Evolutionary conservation across 2,888 invertebrate species (phyloP), one percentile per base, ranked within the genome.

Genomic region (Platycheirus rosarum): DNA sequence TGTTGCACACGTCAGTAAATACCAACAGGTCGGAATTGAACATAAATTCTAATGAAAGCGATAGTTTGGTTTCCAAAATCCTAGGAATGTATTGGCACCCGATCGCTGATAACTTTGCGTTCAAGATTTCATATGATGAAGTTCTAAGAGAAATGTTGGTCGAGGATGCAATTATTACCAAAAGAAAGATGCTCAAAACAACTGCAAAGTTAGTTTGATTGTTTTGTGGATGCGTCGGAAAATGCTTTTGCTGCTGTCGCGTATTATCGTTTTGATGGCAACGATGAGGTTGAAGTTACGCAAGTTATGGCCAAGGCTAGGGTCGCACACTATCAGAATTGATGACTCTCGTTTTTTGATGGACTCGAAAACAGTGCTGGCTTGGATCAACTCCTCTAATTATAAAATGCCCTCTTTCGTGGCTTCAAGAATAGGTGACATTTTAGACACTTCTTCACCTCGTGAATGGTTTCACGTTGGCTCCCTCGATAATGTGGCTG

Each of bases 101-200:
- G 9, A 18, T 18, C 1, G 18, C 44, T 8, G 44, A 18, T 11
- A 2, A 20, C 18, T 44, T 44, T 4, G 18, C 20, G 2, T 44
- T 9, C 9, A 18, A 44, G 20, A 8, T 44, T 8, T 9, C 18
- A 2, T 9, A 18, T 11, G 44, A 44, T 44, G 18, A 18, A 5
- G 40, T 2, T 13, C 13, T 57, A 23, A 20, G 40, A 23, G 55
- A 13, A 0, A 57, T 40, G 40, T 26, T 40, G n/a, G 9, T 23
- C 9, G 1, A 4, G 14, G 14, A 40, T 14, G 40, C 40, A 5
- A 1, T 40, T 9, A 14, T 20, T 9, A 48, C 62, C 8, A 63
- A 63, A 20, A 18, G 35, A 14, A 8, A 23, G 8, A 63, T 48
- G 48, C 13, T 63, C 3, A 46, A 16, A 35, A 23, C 62, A 11